Evolutionary conservation across 2,888 invertebrate species (phyloP).

Genomic region (Dyspetes luteomarginatus): DNA sequence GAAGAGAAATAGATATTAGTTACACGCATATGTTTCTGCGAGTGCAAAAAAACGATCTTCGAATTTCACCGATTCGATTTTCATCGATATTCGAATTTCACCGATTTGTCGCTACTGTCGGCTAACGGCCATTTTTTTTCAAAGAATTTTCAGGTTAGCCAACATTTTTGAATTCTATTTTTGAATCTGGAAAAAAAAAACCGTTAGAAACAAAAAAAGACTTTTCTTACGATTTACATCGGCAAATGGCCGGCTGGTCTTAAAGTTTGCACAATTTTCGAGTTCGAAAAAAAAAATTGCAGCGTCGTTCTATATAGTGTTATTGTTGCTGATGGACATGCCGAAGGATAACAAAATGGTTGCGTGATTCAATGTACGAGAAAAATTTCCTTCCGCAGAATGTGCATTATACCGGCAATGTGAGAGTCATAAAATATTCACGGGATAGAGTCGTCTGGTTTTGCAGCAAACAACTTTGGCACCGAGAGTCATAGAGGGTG

Average conservation of each 20-base stretch:
- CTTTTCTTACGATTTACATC: neutral
- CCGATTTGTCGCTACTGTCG: too few species aligned
- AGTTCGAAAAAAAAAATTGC: neutral
- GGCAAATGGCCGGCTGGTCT: neutral
- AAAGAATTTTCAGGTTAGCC: neutral
- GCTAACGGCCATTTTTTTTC: neutral
- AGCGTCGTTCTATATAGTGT: neutral
- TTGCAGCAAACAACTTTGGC: conserved; percentile 40
- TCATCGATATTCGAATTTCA: too few species aligned
- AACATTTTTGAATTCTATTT: neutral
- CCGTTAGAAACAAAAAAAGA: neutral
- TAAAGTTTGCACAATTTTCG: neutral
- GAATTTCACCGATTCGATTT: too few species aligned
- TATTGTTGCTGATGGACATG: conserved; percentile 21
- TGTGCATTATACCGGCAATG: conserved; percentile 19
- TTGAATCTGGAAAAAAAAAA: neutral
- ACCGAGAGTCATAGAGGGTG: neutral
- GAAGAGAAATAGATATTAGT: neutral
- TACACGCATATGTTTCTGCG: neutral
- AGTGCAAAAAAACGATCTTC: too few species aligned
- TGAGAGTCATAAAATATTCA: conserved; percentile 57
- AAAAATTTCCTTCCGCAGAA: neutral
- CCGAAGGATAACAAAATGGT: conserved; percentile 37
- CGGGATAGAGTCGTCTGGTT: conserved; percentile 12
- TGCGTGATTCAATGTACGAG: conserved; percentile 48